A percentile compares a stretch with the other conserved stretches of the same genome.
phyloP scores from a whole-genome alignment of 2,113 vertebrate species.

The Mesocricetus auratus region DNA sequence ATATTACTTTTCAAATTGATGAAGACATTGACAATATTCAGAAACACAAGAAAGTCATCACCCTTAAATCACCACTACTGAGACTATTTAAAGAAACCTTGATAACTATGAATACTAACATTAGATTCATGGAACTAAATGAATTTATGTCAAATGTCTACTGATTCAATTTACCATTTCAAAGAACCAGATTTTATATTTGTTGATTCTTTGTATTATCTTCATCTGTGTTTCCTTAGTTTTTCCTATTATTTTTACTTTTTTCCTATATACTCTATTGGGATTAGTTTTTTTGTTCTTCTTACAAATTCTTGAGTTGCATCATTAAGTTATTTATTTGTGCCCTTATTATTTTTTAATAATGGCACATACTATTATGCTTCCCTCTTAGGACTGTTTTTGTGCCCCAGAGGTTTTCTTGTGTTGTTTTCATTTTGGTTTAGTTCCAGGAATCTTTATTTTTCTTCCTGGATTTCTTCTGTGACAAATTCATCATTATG shows the following conservation, averaged over 20 bases:
- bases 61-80: not conserved
- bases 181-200: not conserved
- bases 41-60: not conserved
- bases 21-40: not conserved
- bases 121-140: not conserved
- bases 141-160: not conserved
- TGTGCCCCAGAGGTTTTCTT: not conserved
- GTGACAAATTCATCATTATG: not conserved
- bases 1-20: not conserved
- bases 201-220: not conserved
- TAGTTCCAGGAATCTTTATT: not conserved
- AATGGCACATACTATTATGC: not conserved
- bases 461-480: not conserved
- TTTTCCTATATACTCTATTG: not conserved
- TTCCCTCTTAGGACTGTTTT: not conserved
- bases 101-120: not conserved
- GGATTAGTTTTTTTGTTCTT: not conserved
- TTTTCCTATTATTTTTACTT: not conserved
- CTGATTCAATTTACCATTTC: not conserved
- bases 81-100: not conserved
- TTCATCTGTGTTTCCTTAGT: not conserved
- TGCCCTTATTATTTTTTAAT: not conserved
- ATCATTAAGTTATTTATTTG: not conserved
- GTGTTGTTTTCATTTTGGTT: not conserved
- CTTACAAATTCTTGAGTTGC: too few relatives aligned